A percentile compares a stretch with the other conserved stretches of the same genome.
These are phyloP conservation scores for Julus scandinavius DNA, from an alignment of 2,888 invertebrate genomes.

Conservation along the genomic window DNA sequence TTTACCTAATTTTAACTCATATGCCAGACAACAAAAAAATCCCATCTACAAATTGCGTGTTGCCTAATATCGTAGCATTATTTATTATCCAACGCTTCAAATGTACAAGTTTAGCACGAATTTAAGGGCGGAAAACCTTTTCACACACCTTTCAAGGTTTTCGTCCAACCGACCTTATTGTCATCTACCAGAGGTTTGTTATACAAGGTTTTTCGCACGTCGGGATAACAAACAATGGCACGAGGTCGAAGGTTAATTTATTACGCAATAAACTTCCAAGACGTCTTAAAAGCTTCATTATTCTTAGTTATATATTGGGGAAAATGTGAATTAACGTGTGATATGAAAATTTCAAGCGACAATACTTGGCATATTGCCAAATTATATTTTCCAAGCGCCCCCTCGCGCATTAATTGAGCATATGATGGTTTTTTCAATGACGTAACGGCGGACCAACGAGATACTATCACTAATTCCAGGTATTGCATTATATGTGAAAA, in stretches of 20 bases:
- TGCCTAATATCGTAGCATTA: not conserved
- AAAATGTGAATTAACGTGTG: not conserved
- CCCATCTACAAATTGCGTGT: not conserved
- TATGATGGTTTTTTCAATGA: not conserved
- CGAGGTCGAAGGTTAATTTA: not conserved
- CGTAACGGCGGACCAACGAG: not conserved
- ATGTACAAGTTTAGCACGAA: not conserved
- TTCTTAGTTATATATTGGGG: not conserved
- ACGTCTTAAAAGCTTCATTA: not conserved
- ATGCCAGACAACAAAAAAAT: not conserved
- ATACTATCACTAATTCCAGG: not conserved
- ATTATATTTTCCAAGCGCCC: not conserved
- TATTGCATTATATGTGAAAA: not conserved
- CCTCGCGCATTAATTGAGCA: not conserved
- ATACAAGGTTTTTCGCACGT: slow-evolving; percentile 19
- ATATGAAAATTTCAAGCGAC: not conserved
- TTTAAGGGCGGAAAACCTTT: not conserved
- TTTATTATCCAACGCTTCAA: not conserved
- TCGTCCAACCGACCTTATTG: no score
- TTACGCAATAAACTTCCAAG: not conserved
- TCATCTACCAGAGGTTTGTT: not conserved
- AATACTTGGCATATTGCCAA: not conserved
- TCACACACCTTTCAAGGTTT: not conserved
- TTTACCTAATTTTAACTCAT: no score
- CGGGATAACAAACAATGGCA: not conserved